Percentiles rank a stretch among this genome's conserved stretches.
Evolutionary conservation across 2,888 invertebrate species (phyloP).

Genomic region (Tetramorium bicarinatum): DNA sequence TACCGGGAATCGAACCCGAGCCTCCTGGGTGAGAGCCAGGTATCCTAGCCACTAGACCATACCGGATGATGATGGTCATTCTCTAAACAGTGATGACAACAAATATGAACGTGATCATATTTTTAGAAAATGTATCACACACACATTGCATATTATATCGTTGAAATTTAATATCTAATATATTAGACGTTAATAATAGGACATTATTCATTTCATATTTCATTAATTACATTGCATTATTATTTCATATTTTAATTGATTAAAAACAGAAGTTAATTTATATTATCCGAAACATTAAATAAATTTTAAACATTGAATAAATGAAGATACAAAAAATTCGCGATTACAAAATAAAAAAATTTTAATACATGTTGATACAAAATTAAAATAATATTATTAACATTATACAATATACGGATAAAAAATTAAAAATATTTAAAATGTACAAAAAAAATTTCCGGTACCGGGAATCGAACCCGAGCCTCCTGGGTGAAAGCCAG

Average conservation of each 20-base stretch:
- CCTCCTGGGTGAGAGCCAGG: slow-evolving; percentile 89
- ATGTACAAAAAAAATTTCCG: slow-evolving; percentile 86
- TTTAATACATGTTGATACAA: not conserved
- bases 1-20: slow-evolving; percentile 89
- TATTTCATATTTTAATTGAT: slow-evolving; percentile 11
- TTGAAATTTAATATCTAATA: not conserved
- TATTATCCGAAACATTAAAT: not conserved
- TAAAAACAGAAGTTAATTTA: not conserved
- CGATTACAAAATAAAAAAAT: not conserved
- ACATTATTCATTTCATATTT: not conserved
- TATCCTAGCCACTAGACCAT: slow-evolving; percentile 88
- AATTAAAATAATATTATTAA: not conserved
- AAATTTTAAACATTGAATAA: not conserved
- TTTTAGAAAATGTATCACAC: not conserved
- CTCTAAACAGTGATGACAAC: not conserved
- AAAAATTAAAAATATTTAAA: slow-evolving; percentile 1
- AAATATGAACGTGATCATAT: not conserved
- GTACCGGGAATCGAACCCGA: slow-evolving; percentile 90
- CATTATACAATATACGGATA: not conserved
- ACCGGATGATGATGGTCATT: not conserved
- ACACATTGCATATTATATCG: not conserved
- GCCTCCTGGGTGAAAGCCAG: slow-evolving; percentile 89
- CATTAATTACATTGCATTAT: not conserved
- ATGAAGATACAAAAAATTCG: not conserved
- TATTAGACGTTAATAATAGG: not conserved